Evolutionary conservation across 2,113 vertebrate genomes (phyloP).

Genomic region (sheep (Ovis aries)): DNA sequence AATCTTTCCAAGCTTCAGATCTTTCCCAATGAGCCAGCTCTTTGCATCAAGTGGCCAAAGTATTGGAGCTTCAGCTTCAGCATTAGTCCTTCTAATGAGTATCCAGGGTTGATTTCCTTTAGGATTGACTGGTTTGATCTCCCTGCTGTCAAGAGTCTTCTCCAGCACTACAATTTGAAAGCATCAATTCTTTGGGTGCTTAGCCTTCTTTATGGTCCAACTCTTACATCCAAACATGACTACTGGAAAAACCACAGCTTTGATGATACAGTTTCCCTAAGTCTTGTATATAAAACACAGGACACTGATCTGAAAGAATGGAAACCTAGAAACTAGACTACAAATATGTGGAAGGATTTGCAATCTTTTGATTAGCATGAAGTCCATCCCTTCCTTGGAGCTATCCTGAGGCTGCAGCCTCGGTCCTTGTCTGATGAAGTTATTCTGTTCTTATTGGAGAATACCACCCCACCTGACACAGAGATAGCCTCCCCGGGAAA

Average conservation of each 20-base stretch:
- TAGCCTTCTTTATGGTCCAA: background rate
- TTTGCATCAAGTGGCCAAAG: background rate
- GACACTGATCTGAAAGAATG: background rate
- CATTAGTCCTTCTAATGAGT: background rate
- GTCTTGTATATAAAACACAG: background rate
- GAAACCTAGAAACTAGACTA: background rate
- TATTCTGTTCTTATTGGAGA: rapidly evolving
- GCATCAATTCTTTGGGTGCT: background rate
- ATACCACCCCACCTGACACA: rapidly evolving
- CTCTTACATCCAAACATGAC: background rate
- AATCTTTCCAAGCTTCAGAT: background rate
- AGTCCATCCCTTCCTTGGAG: background rate
- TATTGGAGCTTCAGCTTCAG: background rate
- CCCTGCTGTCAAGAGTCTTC: background rate
- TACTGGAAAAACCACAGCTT: background rate
- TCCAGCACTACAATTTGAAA: background rate
- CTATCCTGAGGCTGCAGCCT: background rate
- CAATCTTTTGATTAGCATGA: background rate
- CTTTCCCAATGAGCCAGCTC: background rate
- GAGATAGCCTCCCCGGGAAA: rapidly evolving
- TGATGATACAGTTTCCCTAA: background rate
- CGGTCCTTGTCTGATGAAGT: background rate
- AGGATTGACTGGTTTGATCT: background rate
- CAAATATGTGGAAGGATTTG: background rate
- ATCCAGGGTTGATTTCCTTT: background rate